Conservation (phyloP, 2,888 invertebrate genomes). For the Rambutsinella grinnellia region DNA sequence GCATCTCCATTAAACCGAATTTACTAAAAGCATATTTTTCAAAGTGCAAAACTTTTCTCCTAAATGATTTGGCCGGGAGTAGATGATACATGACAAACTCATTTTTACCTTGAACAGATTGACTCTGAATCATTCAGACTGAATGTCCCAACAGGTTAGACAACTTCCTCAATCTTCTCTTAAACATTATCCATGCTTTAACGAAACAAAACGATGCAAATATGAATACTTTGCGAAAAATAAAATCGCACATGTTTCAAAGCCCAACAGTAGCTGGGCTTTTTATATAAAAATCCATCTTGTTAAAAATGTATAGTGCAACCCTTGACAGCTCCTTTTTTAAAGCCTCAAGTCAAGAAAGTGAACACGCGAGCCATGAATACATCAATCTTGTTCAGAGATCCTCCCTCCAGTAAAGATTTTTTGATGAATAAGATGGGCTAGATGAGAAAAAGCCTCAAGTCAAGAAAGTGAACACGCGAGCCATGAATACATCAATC, state of each 20-base stretch:
- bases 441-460: too few relatives aligned
- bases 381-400: constrained; percentile 45
- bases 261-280: too few relatives aligned
- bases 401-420: constrained; percentile 33
- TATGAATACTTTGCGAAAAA: too few relatives aligned
- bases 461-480: constrained; percentile 34
- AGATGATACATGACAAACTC: neutral
- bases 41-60: constrained; percentile 6
- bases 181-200: too few relatives aligned
- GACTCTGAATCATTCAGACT: neutral
- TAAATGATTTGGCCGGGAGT: neutral
- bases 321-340: constrained; percentile 33
- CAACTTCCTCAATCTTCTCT: neutral
- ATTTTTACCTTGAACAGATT: neutral
- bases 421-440: too few relatives aligned
- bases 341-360: constrained; percentile 29
- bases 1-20: constrained; percentile 35
- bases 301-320: too few relatives aligned
- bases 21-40: constrained; percentile 53
- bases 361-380: constrained; percentile 44
- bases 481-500: constrained; percentile 47
- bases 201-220: too few relatives aligned
- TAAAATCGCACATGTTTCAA: too few relatives aligned
- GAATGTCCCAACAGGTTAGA: neutral
- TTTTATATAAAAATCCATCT: too few relatives aligned